Conservation (phyloP, 2,113 vertebrate species). For the Semnornis frantzii region DNA sequence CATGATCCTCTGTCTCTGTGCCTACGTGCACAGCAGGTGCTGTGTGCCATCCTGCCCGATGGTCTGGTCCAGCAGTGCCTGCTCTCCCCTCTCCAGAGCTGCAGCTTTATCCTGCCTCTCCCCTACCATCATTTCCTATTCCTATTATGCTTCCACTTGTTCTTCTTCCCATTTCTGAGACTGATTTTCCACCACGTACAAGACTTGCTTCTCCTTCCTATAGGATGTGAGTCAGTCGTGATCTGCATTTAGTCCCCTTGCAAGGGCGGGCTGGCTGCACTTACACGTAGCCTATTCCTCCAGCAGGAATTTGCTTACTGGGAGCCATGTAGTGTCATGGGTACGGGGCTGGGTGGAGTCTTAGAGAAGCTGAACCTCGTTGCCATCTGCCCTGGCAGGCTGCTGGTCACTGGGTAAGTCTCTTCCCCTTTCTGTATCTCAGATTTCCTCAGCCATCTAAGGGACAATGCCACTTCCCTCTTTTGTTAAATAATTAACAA, state of each 20-base stretch:
- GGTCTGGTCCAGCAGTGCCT: not conserved
- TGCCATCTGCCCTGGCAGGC: constrained; percentile 53
- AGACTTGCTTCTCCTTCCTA: constrained; percentile 39
- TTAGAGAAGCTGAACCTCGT: constrained; percentile 42
- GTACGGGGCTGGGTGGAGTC: not conserved
- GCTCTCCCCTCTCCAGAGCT: not conserved
- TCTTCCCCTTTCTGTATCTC: constrained; percentile 38
- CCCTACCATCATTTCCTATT: not conserved
- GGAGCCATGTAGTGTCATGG: not conserved
- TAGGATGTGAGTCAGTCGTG: constrained; percentile 52
- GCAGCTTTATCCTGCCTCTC: not conserved
- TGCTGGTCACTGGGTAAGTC: constrained; percentile 33
- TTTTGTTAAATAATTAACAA: constrained; percentile 53
- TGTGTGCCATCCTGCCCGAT: not conserved
- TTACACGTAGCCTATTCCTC: not conserved
- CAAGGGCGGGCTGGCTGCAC: constrained; percentile 12
- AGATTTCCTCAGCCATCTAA: constrained; percentile 23
- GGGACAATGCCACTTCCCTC: constrained; percentile 58
- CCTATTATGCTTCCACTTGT: not conserved
- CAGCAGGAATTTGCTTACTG: not conserved
- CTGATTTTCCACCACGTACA: not conserved
- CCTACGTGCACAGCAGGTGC: not conserved
- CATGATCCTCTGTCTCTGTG: not conserved
- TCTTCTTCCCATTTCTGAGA: not conserved
- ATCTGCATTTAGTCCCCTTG: not conserved